phyloP scores from a whole-genome alignment of 2,797 vertebrate genomes.

The Clarias fuscus region DNA sequence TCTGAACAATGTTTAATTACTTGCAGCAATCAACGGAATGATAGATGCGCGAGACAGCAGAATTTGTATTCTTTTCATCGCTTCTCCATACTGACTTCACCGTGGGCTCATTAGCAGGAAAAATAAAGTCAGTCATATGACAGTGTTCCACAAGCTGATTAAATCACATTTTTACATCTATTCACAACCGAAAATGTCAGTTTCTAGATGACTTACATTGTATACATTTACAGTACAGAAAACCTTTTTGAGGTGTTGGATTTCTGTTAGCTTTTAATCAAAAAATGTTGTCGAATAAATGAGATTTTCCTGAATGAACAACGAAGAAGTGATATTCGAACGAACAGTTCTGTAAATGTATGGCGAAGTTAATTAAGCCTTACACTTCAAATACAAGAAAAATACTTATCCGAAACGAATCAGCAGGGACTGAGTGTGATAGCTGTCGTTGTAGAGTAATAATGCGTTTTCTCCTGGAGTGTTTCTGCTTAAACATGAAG shows the following conservation, averaged over 20 bases:
- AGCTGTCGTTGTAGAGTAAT: background rate
- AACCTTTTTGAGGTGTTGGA: background rate
- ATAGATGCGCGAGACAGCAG: background rate
- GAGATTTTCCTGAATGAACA: background rate
- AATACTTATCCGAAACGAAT: background rate
- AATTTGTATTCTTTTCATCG: conserved; percentile 2
- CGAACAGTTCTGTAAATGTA: background rate
- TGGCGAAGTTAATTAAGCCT: background rate
- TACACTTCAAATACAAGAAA: background rate
- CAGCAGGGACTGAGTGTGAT: background rate
- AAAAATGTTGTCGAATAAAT: background rate
- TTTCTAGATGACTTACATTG: background rate
- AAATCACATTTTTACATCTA: background rate
- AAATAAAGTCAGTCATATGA: background rate
- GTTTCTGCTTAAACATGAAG: background rate
- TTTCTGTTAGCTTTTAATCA: background rate
- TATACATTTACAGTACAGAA: background rate
- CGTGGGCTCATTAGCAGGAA: background rate
- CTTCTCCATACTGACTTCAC: conserved; percentile 2
- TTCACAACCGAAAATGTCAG: background rate
- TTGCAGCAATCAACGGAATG: conserved; percentile 8
- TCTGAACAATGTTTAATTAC: conserved; percentile 18
- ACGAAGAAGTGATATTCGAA: background rate
- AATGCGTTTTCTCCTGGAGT: background rate
- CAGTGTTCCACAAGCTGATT: background rate